Base-by-base conservation (phyloP, 1,140 invertebrate genomes). In the Platyscapa corneri region DNA sequence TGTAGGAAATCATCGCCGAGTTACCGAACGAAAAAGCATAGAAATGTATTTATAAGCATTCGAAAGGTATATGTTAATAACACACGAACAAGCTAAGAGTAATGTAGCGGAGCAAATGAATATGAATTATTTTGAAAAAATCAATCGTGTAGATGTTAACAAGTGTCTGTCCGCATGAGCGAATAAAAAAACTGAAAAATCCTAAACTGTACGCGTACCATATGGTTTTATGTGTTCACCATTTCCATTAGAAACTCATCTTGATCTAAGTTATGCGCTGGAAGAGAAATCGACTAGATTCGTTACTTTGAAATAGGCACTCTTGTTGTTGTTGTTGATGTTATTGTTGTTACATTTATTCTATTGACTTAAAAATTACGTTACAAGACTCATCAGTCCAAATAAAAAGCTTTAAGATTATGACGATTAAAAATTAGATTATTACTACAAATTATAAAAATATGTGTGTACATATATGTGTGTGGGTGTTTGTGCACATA, bases 61-160 rank as follows among this genome's bases (percentile, higher is more conserved):
- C 23, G 56, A 39, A 53, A 83, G 20, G 34, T 32, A 74, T 86
- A 64, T 84, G 77, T 86, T 86, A 64, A 88, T 72, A 85, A 77
- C 83, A 85, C 46, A 87, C 77, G 75, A 74, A 81, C 42, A 60
- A 23, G 78, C 82, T 81, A 86, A 81, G 84, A 83, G 78, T 82
- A 84, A 53, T 79, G 49, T 46, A 75, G 77, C 27, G 60, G 42
- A 53, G n/a, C 56, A 14, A 60, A 20, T 39, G 56, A 77, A 32
- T 86, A 86, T n/a, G 81, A 78, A 87, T 84, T 86, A 86, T 86
- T 84, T 37, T 37, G 23, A 81, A 67, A 2, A n/a, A 75, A 82
- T 84, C 70, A 85, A 86, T 64, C 86, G 34, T 85, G n/a, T 34
- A 74, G 32, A 76, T 81, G 81, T 83, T 60, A 78, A 56, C 16